Base-by-base conservation (phyloP, 2,888 invertebrate species). In the Scaeva pyrastri region DNA sequence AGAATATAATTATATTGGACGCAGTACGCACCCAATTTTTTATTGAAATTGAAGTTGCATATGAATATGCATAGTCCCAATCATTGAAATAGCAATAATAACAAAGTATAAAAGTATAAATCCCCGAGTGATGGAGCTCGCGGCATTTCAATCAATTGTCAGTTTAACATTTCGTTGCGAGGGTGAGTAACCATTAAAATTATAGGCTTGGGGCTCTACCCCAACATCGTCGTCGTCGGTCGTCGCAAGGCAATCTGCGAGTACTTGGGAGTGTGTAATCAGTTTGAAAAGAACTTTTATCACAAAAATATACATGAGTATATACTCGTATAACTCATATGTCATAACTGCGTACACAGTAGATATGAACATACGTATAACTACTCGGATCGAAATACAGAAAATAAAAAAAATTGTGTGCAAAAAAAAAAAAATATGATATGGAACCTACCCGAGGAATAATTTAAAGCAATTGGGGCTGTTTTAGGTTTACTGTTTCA, bases 221-320 rank as follows among this genome's bases (percentile, higher is more conserved):
- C 74, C 74, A 80, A 68, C 70, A 72, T 73, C 56, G 23, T n/a
- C n/a, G n/a, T n/a, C n/a, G n/a, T n/a, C n/a, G n/a, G n/a, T n/a
- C 21, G 39, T 23, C 6, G 31, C 31, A 31, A 31, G 31, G 31
- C 31, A 31, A 31, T 31, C 31, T 31, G 8, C 6, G 31, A 39
- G 1, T 52, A 52, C 5, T 26, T 50, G 36, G 31, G 45, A 73
- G 58, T 52, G 58, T 60, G 39, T 70, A 70, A 81, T 81, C 81
- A 81, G 75, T 74, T 52, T 45, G 43, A 60, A 50, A 21, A 55
- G 68, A 55, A 45, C 75, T 81, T 81, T 75, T 81, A 70, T 55
- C 62, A 55, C 55, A 39, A 79, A 58, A 66, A 7, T 16, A 19
- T 2, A 31, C n/a, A 21, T 16, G n/a, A 39, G 48, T 36, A 74